Conservation (phyloP, 1,140 invertebrate genomes). For the Phymastichus coffea region DNA sequence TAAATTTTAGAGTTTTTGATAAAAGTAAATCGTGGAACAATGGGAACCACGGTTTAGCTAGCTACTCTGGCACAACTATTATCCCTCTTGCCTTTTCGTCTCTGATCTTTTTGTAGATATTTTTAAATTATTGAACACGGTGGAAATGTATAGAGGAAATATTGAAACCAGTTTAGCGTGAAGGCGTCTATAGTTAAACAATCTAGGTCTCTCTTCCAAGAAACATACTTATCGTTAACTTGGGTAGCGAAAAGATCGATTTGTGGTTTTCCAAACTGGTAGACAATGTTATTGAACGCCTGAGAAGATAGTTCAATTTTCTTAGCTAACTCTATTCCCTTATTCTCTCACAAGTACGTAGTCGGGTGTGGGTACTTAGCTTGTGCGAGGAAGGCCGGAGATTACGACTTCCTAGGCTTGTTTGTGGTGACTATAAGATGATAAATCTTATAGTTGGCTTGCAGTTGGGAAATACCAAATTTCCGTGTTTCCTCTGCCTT, state of each 20-base stretch:
- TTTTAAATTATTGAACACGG: constrained; percentile 31
- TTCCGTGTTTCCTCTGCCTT: no score
- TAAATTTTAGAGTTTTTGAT: neutral
- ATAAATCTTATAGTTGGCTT: no score
- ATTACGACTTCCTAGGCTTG: no score
- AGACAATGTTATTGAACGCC: neutral
- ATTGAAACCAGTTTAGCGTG: constrained; percentile 12
- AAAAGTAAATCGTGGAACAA: neutral
- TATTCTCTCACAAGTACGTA: no score
- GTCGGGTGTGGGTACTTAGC: no score
- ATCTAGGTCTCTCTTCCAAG: constrained; percentile 29
- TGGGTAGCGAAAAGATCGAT: constrained; percentile 31
- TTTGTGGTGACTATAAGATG: no score
- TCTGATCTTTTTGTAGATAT: constrained; percentile 28
- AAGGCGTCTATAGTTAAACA: constrained; percentile 26
- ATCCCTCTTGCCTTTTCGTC: constrained; percentile 19
- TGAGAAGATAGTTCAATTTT: neutral
- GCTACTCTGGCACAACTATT: constrained; percentile 1
- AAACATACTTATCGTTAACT: constrained; percentile 29
- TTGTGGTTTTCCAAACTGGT: neutral
- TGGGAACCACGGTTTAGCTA: constrained; percentile 16
- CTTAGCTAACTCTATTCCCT: neutral
- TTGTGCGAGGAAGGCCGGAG: no score
- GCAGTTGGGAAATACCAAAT: no score
- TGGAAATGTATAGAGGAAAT: constrained; percentile 36